Evolutionary conservation across 2,113 vertebrate genomes (phyloP).

Genomic region (Myotis lucifugus): DNA sequence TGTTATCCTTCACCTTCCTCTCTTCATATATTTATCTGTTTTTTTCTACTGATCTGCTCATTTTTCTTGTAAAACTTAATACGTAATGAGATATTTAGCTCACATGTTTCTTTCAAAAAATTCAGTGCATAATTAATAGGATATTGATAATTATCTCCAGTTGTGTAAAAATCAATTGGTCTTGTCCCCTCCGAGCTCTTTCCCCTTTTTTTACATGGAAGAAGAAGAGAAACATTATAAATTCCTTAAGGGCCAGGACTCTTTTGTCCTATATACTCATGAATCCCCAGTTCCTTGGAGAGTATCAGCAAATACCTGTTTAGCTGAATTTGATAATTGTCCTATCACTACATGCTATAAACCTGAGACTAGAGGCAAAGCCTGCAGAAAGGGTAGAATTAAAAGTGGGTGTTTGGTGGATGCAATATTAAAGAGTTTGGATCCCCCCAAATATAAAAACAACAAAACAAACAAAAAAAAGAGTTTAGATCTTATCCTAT

Average conservation of each 20-base stretch:
- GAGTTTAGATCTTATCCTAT: background rate
- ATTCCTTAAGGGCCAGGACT: background rate
- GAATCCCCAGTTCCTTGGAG: background rate
- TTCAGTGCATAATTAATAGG: background rate
- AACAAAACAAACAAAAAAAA: background rate
- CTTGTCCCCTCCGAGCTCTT: background rate
- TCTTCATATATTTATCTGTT: background rate
- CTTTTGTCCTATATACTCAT: background rate
- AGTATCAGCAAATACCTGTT: background rate
- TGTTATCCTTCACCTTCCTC: background rate
- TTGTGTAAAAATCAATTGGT: background rate
- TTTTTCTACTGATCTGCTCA: background rate
- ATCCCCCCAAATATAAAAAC: background rate
- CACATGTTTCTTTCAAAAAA: slow-evolving; percentile 27
- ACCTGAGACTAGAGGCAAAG: background rate
- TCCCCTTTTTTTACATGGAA: background rate
- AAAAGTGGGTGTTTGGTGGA: background rate
- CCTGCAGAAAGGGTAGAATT: background rate
- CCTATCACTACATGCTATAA: background rate
- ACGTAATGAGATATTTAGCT: background rate
- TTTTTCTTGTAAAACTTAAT: background rate
- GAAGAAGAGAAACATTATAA: background rate
- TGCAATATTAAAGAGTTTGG: background rate
- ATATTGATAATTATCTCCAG: background rate
- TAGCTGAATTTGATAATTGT: background rate